A percentile compares a stretch with the other conserved stretches of the same genome.
These are phyloP conservation scores for Eristalis pertinax DNA, from an alignment of 2,888 invertebrate genomes.

Conservation along the genomic window DNA sequence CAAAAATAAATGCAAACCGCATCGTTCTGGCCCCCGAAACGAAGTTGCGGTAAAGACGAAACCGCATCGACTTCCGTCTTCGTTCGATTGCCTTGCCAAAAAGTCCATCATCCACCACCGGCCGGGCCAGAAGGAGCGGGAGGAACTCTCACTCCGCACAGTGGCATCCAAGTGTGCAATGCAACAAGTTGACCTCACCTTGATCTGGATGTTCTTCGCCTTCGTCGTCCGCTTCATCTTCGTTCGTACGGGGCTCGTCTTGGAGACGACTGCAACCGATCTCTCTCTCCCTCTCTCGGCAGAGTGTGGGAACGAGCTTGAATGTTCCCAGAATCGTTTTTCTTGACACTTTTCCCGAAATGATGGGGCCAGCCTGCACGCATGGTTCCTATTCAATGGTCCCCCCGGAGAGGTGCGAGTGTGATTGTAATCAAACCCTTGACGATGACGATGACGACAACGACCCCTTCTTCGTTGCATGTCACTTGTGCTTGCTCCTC, in stretches of 20 bases:
- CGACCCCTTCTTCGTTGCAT: conserved; percentile 51
- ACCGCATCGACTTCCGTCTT: conserved; percentile 73
- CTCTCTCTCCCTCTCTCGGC: background rate
- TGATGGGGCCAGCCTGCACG: conserved; percentile 46
- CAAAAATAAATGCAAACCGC: conserved; percentile 69
- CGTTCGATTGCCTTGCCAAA: conserved; percentile 66
- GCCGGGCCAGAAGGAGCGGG: background rate
- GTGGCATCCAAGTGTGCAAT: conserved; percentile 48
- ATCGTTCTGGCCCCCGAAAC: conserved; percentile 70
- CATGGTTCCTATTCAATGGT: conserved; percentile 52
- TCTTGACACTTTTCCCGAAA: conserved; percentile 50
- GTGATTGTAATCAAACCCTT: conserved; percentile 67
- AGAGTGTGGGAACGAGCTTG: conserved; percentile 53
- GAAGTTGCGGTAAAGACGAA: conserved; percentile 66
- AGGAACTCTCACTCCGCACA: conserved; percentile 44
- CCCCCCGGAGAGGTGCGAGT: background rate
- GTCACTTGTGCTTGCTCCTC: conserved; percentile 45
- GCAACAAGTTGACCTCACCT: conserved; percentile 64
- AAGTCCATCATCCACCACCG: conserved; percentile 54
- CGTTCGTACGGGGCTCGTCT: background rate
- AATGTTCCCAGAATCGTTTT: conserved; percentile 36
- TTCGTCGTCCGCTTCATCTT: background rate
- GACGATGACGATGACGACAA: conserved; percentile 32
- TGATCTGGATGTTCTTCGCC: conserved; percentile 4
- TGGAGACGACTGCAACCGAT: background rate